A percentile compares a stretch with the other conserved stretches of the same genome.
phyloP scores from a whole-genome alignment of 2,797 vertebrate genomes.

The Xiphorhynchus erythropygius region DNA sequence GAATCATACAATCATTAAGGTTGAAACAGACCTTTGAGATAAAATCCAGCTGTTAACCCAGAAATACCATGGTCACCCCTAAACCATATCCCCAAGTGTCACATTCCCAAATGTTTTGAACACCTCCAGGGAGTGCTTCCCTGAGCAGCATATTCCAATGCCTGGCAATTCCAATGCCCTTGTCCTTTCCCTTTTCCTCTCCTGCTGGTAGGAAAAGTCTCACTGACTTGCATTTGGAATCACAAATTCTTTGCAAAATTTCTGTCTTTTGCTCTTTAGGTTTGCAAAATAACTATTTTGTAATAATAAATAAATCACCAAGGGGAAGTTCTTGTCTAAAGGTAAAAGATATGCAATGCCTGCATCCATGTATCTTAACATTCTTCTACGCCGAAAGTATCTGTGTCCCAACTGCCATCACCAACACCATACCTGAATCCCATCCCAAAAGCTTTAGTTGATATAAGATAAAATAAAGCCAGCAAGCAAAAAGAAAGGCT shows the following conservation, averaged over 20 bases:
- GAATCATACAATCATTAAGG: not conserved
- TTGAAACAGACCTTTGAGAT: not conserved
- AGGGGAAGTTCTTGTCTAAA: not conserved
- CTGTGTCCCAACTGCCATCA: not conserved
- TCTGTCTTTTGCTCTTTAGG: not conserved
- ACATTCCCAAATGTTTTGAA: accelerated
- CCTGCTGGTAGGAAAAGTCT: not conserved
- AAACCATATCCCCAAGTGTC: not conserved
- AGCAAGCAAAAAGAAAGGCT: accelerated
- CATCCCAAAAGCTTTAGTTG: not conserved
- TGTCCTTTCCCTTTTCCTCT: not conserved
- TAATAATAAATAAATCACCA: not conserved
- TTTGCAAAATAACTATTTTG: not conserved
- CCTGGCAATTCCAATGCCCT: not conserved
- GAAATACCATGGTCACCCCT: not conserved
- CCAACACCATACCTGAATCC: accelerated
- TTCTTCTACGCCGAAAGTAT: not conserved
- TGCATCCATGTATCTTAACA: not conserved
- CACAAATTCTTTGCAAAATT: not conserved
- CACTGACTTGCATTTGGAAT: not conserved
- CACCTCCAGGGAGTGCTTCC: not conserved
- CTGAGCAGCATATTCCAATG: not conserved
- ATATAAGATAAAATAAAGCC: not conserved
- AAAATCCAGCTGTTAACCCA: not conserved
- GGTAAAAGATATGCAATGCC: not conserved